Evolutionary conservation across 2,888 invertebrate genomes (phyloP), one percentile per base, ranked within the genome.

Genomic region (Noctua janthina): DNA sequence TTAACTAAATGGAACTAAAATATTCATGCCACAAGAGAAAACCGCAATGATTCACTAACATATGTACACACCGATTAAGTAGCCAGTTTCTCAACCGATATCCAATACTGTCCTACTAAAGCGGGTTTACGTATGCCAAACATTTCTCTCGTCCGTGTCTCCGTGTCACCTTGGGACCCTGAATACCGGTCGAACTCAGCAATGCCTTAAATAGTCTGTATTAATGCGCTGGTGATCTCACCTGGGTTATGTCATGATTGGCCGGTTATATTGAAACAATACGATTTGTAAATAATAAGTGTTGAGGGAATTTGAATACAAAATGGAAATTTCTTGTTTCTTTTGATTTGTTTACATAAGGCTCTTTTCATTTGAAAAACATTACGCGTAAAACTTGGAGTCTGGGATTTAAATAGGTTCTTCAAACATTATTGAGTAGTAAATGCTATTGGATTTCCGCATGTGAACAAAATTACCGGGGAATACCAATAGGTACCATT

Each of bases 121-220:
- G 17, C 23, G 8, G 15, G 43, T 76, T 73, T 78, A 35, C 54
- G 29, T 84, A 74, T 81, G 81, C 70, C 59, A 74, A 54, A 43
- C 84, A 86, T 86, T 87, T 86, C 87, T 80, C 77, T 80, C n/a
- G 11, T 23, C 23, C 51, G 70, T 79, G 81, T 89, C 84, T n/a
- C 15, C 46, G 69, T 75, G 81, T 90, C 84, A 89, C 89, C 89
- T 90, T 90, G 90, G 49, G 13, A 76, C 76, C 79, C 82, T 85
- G 87, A 80, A 85, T 87, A 82, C 83, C 78, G 82, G 69, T 76
- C 23, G 51, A 68, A 46, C 68, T 11, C 56, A 69, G 70, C 81
- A 83, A 66, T 77, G 67, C 89, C 89, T 81, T 90, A 90, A 83
- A 87, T 68, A 85, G 89, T 15, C 51, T n/a, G 78, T 76, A 74